Evolutionary conservation across 1,140 invertebrate species (phyloP).

Genomic region (Drosophila orosa): DNA sequence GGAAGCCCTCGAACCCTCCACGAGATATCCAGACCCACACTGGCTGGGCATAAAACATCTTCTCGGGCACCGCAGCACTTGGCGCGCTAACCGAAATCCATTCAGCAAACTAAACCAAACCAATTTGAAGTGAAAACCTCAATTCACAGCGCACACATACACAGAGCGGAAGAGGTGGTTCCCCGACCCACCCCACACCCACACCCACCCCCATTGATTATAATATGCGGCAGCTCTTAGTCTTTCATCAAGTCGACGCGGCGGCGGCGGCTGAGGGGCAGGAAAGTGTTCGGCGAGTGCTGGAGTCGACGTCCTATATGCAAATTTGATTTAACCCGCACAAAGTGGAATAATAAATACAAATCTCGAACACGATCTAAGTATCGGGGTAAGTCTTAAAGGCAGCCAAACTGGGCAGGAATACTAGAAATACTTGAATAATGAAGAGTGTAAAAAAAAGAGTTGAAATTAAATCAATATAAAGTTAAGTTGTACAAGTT

Average conservation of each 20-base stretch:
- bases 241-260: constrained; percentile 57
- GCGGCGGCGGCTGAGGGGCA: no score
- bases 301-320: constrained; percentile 55
- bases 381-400: constrained; percentile 21
- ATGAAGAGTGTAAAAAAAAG: neutral
- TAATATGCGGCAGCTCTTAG: constrained; percentile 56
- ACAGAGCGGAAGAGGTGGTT: constrained; percentile 1
- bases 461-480: neutral
- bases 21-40: constrained; percentile 3
- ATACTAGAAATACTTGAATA: no score
- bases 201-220: constrained; percentile 52
- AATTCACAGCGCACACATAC: constrained; percentile 47
- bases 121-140: constrained; percentile 68
- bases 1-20: neutral
- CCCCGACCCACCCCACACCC: neutral
- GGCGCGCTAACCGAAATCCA: constrained; percentile 59
- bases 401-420: neutral
- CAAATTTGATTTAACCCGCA: constrained; percentile 66
- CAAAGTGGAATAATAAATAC: constrained; percentile 69
- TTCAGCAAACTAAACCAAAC: constrained; percentile 72
- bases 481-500: no score
- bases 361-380: constrained; percentile 54
- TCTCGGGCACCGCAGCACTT: constrained; percentile 46
- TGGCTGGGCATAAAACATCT: constrained; percentile 31
- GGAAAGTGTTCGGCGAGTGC: constrained; percentile 12